These are phyloP conservation scores for Tenebrosternarchus preto DNA, from an alignment of 2,113 vertebrate species.

Conservation along the genomic window DNA sequence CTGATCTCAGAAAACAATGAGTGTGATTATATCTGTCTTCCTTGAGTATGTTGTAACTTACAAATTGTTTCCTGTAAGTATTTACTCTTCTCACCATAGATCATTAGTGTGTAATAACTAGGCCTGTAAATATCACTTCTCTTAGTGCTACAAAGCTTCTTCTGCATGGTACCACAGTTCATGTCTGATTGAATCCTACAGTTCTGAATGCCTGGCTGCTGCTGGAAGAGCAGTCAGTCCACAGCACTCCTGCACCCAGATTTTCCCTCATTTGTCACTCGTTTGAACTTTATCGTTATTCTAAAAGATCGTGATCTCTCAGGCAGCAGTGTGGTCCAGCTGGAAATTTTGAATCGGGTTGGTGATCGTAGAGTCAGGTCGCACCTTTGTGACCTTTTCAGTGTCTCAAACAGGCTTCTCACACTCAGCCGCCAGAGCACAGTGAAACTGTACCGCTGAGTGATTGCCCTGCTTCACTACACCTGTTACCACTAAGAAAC, in stretches of 20 bases:
- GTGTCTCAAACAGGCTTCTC: not conserved
- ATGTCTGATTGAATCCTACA: not conserved
- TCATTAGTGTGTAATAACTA: slow-evolving; percentile 13
- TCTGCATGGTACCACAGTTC: not conserved
- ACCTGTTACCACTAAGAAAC: not conserved
- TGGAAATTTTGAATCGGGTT: not conserved
- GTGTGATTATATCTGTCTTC: not conserved
- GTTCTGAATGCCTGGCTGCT: slow-evolving; percentile 22
- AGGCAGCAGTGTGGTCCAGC: slow-evolving; percentile 47
- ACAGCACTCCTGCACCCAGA: slow-evolving; percentile 28
- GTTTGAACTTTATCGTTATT: slow-evolving; percentile 58
- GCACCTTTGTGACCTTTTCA: not conserved
- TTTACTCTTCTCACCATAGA: not conserved
- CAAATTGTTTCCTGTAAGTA: not conserved
- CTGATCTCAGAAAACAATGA: not conserved
- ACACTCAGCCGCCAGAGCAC: not conserved
- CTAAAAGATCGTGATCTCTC: slow-evolving; percentile 59
- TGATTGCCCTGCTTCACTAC: not conserved
- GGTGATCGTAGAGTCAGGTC: not conserved
- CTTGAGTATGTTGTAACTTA: not conserved
- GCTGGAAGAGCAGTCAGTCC: slow-evolving; percentile 21
- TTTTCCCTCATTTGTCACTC: slow-evolving; percentile 55
- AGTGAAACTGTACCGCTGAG: not conserved
- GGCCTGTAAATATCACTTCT: not conserved
- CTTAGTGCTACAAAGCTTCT: not conserved